Base-by-base conservation (phyloP, 2,113 vertebrate genomes). In the Camelus dromedarius region DNA sequence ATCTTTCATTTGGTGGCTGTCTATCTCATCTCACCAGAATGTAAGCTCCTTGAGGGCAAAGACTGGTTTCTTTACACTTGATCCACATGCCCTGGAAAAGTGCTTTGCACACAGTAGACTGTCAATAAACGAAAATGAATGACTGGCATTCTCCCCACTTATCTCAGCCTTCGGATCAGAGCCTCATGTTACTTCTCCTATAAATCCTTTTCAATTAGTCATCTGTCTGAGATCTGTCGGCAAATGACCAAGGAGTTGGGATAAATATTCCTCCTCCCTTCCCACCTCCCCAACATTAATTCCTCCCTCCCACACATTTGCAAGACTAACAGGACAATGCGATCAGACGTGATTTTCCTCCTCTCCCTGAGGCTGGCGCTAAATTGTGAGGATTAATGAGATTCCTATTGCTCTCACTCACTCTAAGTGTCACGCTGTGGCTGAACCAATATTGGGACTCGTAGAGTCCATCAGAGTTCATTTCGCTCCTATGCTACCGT, bases 361-460 rank as follows among this genome's bases (percentile, higher is more conserved):
- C 60, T 82, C 76, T 91, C 91, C 81, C 35, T 14, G 50, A 89
- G 82, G 67, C 58, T 42, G 52, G 20, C 19, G 62, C 67, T 93
- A 66, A 88, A 60, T 54, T 50, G 50, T 86, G 77, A 94, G 69
- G 58, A 83, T 95, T 96, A 91, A 85, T 14, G 8, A 85, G 84
- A 83, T 22, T 64, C 20, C 81, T 35, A 8, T 14, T 70, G 75
- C 69, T 91, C 58, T 90, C 80, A 84, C 69, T 95, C 89, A 87
- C 62, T 94, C 67, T 46, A 72, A 56, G 75, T 69, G 69, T 80
- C 95, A 70, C 0, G 1, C 54, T 13, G 9, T 70, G 82, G 72
- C 95, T 94, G 70, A 93, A 42, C 88, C 94, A 96, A 76, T 91
- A 83, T 18, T 66, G 82, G 38, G 35, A 72, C 85, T 97, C 79